phyloP scores from a whole-genome alignment of 2,797 vertebrate genomes.

The Rousettus madagascariensis region DNA sequence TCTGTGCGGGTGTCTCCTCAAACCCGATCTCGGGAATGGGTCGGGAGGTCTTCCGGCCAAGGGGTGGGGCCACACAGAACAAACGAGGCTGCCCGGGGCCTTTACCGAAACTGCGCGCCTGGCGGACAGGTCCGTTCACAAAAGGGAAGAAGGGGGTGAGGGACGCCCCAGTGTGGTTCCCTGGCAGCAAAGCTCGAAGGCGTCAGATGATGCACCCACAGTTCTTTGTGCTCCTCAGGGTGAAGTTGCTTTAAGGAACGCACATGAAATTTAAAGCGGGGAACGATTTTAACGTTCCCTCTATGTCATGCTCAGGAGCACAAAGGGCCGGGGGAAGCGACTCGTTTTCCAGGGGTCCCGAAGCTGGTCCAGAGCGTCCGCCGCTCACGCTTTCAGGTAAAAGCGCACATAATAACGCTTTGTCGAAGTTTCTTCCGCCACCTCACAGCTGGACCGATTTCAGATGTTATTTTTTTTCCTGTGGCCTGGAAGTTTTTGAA shows the following conservation, averaged over 20 bases:
- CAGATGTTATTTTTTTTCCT: not conserved
- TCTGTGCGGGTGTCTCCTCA: not conserved
- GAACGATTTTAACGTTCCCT: not conserved
- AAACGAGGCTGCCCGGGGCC: not conserved
- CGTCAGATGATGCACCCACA: not conserved
- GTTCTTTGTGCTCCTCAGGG: not conserved
- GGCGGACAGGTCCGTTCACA: not conserved
- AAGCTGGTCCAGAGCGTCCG: not conserved
- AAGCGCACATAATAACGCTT: not conserved
- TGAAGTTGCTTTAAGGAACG: not conserved
- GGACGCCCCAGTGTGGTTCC: not conserved
- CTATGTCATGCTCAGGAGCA: not conserved
- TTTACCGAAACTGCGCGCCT: fast-evolving
- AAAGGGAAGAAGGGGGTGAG: not conserved
- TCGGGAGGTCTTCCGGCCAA: not conserved
- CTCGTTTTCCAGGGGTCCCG: not conserved
- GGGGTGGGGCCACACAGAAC: not conserved
- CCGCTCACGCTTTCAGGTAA: not conserved
- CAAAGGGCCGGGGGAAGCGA: not conserved
- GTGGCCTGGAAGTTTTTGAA: not conserved
- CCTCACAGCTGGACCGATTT: not conserved
- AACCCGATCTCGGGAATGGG: not conserved
- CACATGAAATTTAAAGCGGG: slow-evolving; percentile 14
- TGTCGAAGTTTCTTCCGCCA: not conserved
- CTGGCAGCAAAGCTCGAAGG: not conserved